These are phyloP conservation scores for Drosophila neonasuta DNA, from an alignment of 2,888 invertebrate species.

Conservation along the genomic window DNA sequence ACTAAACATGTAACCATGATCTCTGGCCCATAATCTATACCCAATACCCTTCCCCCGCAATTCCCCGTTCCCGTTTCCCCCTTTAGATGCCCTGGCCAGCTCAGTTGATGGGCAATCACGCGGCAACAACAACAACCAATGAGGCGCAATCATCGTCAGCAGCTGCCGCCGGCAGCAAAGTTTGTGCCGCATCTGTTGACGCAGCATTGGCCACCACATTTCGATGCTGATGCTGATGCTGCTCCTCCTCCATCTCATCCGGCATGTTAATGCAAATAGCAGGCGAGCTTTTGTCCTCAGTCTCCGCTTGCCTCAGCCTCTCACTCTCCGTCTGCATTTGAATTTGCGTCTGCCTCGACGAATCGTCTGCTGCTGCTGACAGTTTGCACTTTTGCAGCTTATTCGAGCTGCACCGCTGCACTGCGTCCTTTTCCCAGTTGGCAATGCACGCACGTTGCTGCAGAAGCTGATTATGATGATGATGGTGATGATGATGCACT, in stretches of 20 bases:
- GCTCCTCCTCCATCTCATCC: constrained; percentile 47
- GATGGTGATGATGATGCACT: constrained; percentile 78
- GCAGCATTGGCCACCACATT: constrained; percentile 43
- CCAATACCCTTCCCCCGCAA: constrained; percentile 1
- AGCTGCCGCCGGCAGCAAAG: constrained; percentile 68
- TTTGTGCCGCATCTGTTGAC: constrained; percentile 50
- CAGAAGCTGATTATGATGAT: constrained; percentile 39
- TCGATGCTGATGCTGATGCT: constrained; percentile 25
- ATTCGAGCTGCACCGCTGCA: constrained; percentile 50
- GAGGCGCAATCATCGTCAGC: constrained; percentile 73
- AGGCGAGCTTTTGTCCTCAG: constrained; percentile 51
- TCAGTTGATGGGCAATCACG: constrained; percentile 71
- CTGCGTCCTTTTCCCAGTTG: constrained; percentile 75
- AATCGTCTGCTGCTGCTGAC: constrained; percentile 63
- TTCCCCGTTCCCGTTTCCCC: constrained; percentile 5
- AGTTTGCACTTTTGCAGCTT: constrained; percentile 74
- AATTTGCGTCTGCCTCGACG: constrained; percentile 27
- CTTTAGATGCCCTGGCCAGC: background rate
- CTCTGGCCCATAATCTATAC: constrained; percentile 12
- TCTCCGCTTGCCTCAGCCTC: constrained; percentile 33
- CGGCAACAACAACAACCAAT: constrained; percentile 72
- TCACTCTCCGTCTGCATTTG: constrained; percentile 43
- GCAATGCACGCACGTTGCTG: constrained; percentile 60
- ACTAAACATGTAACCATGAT: constrained; percentile 60
- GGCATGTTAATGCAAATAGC: constrained; percentile 76